These are phyloP conservation scores for Drosophila suboccidentalis DNA, from an alignment of 2,888 invertebrate species.

Conservation along the genomic window DNA sequence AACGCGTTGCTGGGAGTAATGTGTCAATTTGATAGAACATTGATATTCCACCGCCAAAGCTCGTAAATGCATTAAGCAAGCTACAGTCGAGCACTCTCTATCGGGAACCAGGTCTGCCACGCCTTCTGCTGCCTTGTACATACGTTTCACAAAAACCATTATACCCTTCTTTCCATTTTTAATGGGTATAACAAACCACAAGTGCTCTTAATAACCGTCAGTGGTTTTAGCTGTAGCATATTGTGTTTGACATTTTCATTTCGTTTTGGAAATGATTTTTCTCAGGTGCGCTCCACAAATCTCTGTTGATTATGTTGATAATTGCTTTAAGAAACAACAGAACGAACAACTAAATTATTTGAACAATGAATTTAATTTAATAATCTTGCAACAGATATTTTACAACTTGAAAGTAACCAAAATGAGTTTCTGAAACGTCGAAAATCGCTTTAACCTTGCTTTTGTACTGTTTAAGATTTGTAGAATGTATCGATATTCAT, in stretches of 20 bases:
- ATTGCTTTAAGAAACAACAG: background rate
- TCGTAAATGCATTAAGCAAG: too few species aligned
- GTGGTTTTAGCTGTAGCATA: background rate
- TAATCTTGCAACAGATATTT: background rate
- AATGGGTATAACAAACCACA: conserved; percentile 44
- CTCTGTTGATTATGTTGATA: background rate
- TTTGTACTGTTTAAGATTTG: background rate
- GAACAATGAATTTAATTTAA: too few species aligned
- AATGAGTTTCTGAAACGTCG: background rate
- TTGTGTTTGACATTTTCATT: background rate
- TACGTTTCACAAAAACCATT: too few species aligned
- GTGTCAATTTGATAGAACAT: conserved; percentile 24
- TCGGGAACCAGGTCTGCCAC: too few species aligned
- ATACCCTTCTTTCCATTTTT: background rate
- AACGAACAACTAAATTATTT: background rate
- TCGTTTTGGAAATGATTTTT: background rate
- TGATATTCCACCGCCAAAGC: too few species aligned
- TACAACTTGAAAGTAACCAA: background rate
- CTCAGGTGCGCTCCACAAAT: background rate
- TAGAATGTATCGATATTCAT: too few species aligned
- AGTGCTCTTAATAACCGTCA: conserved; percentile 19
- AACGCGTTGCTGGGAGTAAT: conserved; percentile 11
- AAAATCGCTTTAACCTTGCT: background rate
- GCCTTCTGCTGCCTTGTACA: too few species aligned
- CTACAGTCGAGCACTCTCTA: too few species aligned